A percentile compares a stretch with the other conserved stretches of the same genome.
Evolutionary conservation across 2,797 vertebrate genomes (phyloP).

Genomic region (Argentina silus): DNA sequence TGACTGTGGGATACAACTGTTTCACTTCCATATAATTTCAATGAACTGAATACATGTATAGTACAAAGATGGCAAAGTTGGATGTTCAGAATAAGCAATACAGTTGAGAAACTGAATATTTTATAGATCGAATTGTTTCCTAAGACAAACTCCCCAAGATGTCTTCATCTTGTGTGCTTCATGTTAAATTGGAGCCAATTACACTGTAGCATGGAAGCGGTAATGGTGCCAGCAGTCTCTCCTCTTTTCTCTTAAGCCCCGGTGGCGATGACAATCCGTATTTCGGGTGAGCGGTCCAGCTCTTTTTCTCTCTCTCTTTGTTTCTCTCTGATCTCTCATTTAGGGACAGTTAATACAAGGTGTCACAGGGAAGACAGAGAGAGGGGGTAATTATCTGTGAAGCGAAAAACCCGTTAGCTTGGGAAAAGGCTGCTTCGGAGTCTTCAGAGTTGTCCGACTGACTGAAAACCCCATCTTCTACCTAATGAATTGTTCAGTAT

Average conservation of each 20-base stretch:
- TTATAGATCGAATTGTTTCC: constrained; percentile 2
- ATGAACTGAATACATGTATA: no score
- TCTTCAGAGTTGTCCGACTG: constrained; percentile 22
- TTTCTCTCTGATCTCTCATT: constrained; percentile 20
- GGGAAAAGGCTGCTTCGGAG: constrained; percentile 16
- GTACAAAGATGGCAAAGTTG: no score
- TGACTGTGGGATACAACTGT: no score
- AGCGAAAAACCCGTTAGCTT: constrained; percentile 22
- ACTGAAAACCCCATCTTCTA: background rate
- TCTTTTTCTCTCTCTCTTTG: background rate
- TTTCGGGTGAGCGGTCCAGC: constrained; percentile 27
- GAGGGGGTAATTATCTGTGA: constrained; percentile 45
- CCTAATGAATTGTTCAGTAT: constrained; percentile 45
- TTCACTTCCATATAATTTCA: no score
- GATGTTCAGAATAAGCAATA: constrained; percentile 13
- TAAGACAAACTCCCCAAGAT: constrained; percentile 8
- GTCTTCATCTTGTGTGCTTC: constrained; percentile 27
- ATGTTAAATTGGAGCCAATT: constrained; percentile 53
- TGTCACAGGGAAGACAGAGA: constrained; percentile 40
- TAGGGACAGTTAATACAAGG: constrained; percentile 30
- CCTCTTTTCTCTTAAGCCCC: constrained; percentile 4
- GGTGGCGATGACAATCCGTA: constrained; percentile 35
- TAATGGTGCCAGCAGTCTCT: constrained; percentile 28
- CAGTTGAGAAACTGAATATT: constrained; percentile 18
- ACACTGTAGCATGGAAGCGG: constrained; percentile 34